A percentile compares a stretch with the other conserved stretches of the same genome.
These are phyloP conservation scores for Glaucidium brasilianum DNA, from an alignment of 2,113 vertebrate genomes.

Conservation along the genomic window DNA sequence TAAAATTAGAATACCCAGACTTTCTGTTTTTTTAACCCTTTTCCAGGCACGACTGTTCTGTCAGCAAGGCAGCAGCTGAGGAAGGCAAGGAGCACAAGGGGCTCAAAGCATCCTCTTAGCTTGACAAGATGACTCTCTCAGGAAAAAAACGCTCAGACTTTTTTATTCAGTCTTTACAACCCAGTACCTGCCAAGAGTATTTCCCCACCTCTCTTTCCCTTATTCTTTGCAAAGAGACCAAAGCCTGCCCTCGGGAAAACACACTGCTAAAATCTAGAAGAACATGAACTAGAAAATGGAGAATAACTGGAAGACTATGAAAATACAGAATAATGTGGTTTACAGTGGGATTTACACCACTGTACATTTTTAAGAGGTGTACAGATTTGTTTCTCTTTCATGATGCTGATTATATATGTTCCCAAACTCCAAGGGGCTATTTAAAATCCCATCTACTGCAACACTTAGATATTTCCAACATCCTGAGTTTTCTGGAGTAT, in stretches of 20 bases:
- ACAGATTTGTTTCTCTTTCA: neutral
- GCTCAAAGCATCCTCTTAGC: neutral
- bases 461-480: neutral
- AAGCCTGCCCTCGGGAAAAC: constrained; percentile 23
- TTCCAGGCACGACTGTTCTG: constrained; percentile 26
- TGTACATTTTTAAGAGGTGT: neutral
- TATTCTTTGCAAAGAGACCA: constrained; percentile 8
- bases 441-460: neutral
- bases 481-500: neutral
- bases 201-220: neutral
- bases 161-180: neutral
- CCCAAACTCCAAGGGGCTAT: neutral
- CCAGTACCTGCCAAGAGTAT: neutral
- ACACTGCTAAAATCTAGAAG: neutral
- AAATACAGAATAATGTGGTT: neutral
- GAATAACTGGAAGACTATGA: neutral
- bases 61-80: constrained; percentile 17
- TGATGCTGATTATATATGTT: neutral
- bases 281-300: neutral
- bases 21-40: constrained; percentile 11
- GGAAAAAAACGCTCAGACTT: neutral
- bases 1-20: neutral
- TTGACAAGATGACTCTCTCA: neutral
- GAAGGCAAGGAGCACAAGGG: neutral
- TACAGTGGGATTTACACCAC: neutral